These are phyloP conservation scores for Glyphotaelius pellucidus DNA, from an alignment of 2,888 invertebrate species.

Conservation along the genomic window DNA sequence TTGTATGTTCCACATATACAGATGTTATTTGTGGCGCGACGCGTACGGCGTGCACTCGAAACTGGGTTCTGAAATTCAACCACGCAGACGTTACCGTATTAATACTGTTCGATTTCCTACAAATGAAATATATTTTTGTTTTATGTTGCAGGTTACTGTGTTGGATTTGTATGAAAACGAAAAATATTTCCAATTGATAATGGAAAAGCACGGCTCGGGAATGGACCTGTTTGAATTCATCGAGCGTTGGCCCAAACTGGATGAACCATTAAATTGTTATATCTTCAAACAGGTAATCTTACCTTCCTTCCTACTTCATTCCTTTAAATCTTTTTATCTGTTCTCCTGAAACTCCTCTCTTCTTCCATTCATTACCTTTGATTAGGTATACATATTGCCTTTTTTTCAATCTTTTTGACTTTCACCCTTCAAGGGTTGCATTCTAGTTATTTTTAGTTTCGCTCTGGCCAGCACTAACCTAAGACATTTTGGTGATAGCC, in stretches of 20 bases:
- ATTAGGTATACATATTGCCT: too few relatives aligned
- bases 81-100: too few relatives aligned
- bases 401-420: too few relatives aligned
- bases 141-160: constrained; percentile 76
- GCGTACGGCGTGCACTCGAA: too few relatives aligned
- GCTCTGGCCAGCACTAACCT: too few relatives aligned
- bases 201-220: constrained; percentile 86
- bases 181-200: constrained; percentile 84
- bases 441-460: too few relatives aligned
- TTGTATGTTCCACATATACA: too few relatives aligned
- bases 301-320: not conserved
- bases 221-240: constrained; percentile 89
- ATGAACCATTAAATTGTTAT: constrained; percentile 82
- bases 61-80: too few relatives aligned
- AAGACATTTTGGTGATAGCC: too few relatives aligned
- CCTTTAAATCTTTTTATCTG: not conserved
- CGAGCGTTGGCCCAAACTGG: constrained; percentile 81
- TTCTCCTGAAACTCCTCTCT: not conserved
- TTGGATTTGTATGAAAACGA: constrained; percentile 84
- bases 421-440: too few relatives aligned
- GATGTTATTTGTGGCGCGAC: too few relatives aligned
- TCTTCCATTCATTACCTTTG: not conserved
- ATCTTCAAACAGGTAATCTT: constrained; percentile 82
- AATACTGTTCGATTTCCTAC: too few relatives aligned
- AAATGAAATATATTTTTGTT: not conserved